Percentiles rank a stretch among this genome's conserved stretches.
Evolutionary conservation across 2,888 invertebrate species (phyloP).

Genomic region (Xestia xanthographa): DNA sequence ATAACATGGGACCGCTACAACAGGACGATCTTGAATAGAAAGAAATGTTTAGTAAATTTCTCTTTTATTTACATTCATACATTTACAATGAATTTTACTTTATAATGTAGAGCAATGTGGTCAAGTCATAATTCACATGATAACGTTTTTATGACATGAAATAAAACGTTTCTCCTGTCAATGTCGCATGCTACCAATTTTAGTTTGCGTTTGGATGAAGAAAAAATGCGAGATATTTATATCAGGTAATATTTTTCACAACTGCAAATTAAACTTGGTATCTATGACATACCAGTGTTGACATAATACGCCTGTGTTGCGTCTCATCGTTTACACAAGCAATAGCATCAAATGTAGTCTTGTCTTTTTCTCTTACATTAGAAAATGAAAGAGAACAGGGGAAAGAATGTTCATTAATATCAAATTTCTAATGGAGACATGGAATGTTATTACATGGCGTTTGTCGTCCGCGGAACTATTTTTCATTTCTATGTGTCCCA

Average conservation of each 20-base stretch:
- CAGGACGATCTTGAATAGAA: too few relatives aligned
- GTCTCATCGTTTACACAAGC: neutral
- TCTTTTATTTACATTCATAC: neutral
- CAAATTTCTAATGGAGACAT: conserved; percentile 48
- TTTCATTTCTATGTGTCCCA: conserved; percentile 80
- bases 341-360: conserved; percentile 33
- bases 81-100: neutral
- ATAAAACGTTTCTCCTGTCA: conserved; percentile 59
- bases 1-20: too few relatives aligned
- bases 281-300: conserved; percentile 62
- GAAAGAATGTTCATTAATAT: conserved; percentile 50
- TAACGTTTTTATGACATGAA: conserved; percentile 8
- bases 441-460: conserved; percentile 66
- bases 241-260: neutral
- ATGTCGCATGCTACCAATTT: conserved; percentile 15
- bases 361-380: conserved; percentile 28
- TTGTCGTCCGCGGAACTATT: conserved; percentile 70
- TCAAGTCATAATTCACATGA: conserved; percentile 14
- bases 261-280: conserved; percentile 53
- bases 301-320: conserved; percentile 46
- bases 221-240: neutral
- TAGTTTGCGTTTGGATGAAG: conserved; percentile 10
- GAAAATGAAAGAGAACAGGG: conserved; percentile 39
- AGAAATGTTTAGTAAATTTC: neutral
- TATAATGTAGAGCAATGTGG: neutral